Base-by-base conservation (phyloP, 2,797 vertebrate species). In the Cygnus olor region DNA sequence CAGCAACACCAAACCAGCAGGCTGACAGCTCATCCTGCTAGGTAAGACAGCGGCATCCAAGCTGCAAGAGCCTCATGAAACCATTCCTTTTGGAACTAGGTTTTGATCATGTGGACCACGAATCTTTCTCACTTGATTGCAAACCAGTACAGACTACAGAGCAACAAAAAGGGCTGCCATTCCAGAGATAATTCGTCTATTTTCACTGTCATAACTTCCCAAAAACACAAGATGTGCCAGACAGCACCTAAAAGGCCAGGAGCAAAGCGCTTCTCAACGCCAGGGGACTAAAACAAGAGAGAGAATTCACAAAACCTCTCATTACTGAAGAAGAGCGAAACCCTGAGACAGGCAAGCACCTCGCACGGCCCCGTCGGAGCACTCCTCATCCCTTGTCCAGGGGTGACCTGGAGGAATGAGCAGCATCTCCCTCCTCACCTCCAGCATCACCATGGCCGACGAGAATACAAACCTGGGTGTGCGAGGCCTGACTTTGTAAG, bases 291-390 rank as follows among this genome's bases (percentile, higher is more conserved):
- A 80, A 83, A 68, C 20, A 77, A 68, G 51, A 3, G 10, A 51
- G 53, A 74, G 51, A 66, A 49, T 83, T 88, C 40, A 70, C 36
- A 78, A 80, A 78, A 34, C 38, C 64, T 34, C 76, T 92, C 44
- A 4, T 40, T 68, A 4, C 18, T 57, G 20, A 64, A 74, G 47
- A 49, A 20, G 42, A 6, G 4, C 20, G 30, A 57, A 30, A 17
- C 19, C 61, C 32, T 19, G 20, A 12, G 34, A n/a, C 17, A 15
- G 0, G 7, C 34, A 82, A 89, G 25, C 56, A 36, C 25, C 17
- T 82, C 34, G 49, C 18, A 4, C 0, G 2, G 32, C 25, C 49
- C 12, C 30, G 19, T 5, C 1, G 25, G 70, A 28, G 9, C 45
- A 47, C 17, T 88, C 80, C 32, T 69, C 30, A 27, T 66, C 14